phyloP scores from a whole-genome alignment of 2,888 invertebrate species.

The Cenopis cana region DNA sequence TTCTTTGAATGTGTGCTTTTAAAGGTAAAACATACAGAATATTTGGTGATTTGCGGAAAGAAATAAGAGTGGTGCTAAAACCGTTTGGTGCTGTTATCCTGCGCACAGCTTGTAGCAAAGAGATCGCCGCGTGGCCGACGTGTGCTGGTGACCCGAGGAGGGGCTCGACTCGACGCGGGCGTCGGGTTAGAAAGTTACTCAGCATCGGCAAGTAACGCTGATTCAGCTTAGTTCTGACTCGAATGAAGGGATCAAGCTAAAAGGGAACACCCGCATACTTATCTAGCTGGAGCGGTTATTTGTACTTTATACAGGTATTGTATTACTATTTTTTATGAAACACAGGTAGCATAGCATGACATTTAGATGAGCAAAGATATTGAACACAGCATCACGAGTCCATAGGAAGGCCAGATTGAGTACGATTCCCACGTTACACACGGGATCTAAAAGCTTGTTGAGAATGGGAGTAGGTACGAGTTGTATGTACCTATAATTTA shows the following conservation, averaged over 20 bases:
- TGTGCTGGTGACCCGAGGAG: no score
- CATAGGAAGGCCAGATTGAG: not conserved
- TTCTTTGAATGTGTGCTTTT: not conserved
- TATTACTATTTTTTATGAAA: slow-evolving; percentile 19
- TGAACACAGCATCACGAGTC: slow-evolving; percentile 1
- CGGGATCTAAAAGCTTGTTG: not conserved
- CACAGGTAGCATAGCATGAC: slow-evolving; percentile 10
- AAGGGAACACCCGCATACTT: slow-evolving; percentile 35
- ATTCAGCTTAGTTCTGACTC: slow-evolving; percentile 19
- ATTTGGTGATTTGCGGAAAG: slow-evolving; percentile 23
- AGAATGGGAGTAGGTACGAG: not conserved
- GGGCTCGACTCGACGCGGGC: no score
- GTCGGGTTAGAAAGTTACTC: not conserved
- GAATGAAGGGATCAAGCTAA: slow-evolving; percentile 39
- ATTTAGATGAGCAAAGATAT: slow-evolving; percentile 19
- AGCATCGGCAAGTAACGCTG: slow-evolving; percentile 3
- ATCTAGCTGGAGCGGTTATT: slow-evolving; percentile 31
- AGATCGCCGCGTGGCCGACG: not conserved
- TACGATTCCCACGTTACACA: not conserved
- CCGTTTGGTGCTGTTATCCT: slow-evolving; percentile 32
- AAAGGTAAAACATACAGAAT: not conserved
- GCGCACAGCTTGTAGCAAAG: not conserved
- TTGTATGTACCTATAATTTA: slow-evolving; percentile 3
- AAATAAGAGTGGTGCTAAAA: slow-evolving; percentile 37
- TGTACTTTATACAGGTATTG: slow-evolving; percentile 12